These are phyloP conservation scores for Lateolabrax maculatus DNA, from an alignment of 2,797 vertebrate species.

Conservation along the genomic window DNA sequence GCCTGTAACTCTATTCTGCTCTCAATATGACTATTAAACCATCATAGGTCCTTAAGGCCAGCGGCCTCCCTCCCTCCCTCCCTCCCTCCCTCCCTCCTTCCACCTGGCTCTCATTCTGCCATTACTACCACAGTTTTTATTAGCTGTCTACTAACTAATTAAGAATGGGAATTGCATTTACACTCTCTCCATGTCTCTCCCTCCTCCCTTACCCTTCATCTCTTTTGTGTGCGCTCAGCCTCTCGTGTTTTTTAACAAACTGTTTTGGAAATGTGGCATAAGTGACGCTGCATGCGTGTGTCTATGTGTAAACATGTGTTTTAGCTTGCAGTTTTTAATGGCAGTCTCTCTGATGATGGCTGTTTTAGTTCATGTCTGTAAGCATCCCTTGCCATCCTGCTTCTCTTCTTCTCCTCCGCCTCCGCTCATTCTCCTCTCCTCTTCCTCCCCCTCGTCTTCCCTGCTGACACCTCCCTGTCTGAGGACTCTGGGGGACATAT, in stretches of 20 bases:
- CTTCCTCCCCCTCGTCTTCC: constrained; percentile 56
- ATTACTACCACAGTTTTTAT: constrained; percentile 80
- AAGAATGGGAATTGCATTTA: constrained; percentile 82
- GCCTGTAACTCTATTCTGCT: constrained; percentile 82
- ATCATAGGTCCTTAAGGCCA: constrained; percentile 86
- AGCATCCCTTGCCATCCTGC: constrained; percentile 59
- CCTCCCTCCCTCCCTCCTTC: constrained; percentile 73
- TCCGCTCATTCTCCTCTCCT: constrained; percentile 26
- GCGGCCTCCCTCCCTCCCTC: constrained; percentile 67
- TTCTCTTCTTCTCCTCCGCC: constrained; percentile 21
- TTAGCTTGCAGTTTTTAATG: constrained; percentile 38
- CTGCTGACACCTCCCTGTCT: constrained; percentile 78
- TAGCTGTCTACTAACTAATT: constrained; percentile 86
- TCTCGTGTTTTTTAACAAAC: constrained; percentile 51
- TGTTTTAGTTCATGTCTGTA: constrained; percentile 70
- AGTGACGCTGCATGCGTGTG: constrained; percentile 50
- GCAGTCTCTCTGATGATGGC: constrained; percentile 66
- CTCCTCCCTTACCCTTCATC: constrained; percentile 38
- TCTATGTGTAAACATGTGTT: constrained; percentile 43
- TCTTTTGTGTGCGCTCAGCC: constrained; percentile 57
- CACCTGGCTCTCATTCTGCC: constrained; percentile 84
- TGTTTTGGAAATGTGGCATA: constrained; percentile 79
- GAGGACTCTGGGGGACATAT: constrained; percentile 91
- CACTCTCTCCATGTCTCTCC: constrained; percentile 63
- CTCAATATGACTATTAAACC: constrained; percentile 85